phyloP scores from a whole-genome alignment of 2,113 vertebrate genomes.

The Spheniscus mendiculus region DNA sequence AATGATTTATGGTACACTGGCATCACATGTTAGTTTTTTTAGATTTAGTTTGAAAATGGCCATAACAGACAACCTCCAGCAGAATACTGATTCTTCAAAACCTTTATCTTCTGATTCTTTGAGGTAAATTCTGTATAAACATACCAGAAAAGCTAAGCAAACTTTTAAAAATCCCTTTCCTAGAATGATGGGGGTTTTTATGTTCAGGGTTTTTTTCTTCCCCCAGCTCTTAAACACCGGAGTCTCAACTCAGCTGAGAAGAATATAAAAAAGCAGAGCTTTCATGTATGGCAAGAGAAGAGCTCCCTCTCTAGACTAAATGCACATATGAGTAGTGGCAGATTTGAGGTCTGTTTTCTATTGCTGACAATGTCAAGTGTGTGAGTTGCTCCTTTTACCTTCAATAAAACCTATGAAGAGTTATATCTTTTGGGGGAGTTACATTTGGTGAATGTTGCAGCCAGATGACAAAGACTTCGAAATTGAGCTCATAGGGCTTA shows the following conservation, averaged over 20 bases:
- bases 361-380: not conserved
- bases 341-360: not conserved
- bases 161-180: not conserved
- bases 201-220: fast-evolving
- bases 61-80: not conserved
- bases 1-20: not conserved
- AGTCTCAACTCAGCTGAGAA: not conserved
- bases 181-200: not conserved
- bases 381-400: not conserved
- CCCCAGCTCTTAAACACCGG: not conserved
- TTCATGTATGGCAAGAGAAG: not conserved
- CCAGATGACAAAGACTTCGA: not conserved
- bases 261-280: not conserved
- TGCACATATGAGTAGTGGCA: not conserved
- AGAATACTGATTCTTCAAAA: not conserved
- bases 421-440: not conserved
- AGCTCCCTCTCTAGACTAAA: not conserved
- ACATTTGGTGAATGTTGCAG: not conserved
- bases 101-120: not conserved
- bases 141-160: not conserved
- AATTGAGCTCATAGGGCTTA: not conserved
- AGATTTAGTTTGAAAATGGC: not conserved
- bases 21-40: not conserved
- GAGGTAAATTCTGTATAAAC: not conserved
- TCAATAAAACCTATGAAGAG: not conserved